Conservation (phyloP, 37 sponge, comb jelly and placozoan genomes). For the Halichondria panicea region DNA sequence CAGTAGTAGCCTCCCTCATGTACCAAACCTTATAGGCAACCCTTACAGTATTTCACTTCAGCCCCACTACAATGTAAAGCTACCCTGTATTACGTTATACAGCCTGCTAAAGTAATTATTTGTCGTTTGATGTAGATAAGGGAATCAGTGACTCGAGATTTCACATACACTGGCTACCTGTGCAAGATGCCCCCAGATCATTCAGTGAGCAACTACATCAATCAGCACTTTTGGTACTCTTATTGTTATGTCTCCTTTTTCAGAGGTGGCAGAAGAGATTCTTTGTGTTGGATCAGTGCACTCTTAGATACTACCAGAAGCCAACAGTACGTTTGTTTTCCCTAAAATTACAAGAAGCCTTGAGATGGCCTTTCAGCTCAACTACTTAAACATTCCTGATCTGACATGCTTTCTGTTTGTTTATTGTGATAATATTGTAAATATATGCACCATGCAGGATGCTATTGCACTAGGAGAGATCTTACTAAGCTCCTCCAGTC, state of each 20-base stretch:
- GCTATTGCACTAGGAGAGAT: constrained; percentile 75
- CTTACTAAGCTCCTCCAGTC: constrained; percentile 20
- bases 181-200: constrained; percentile 52
- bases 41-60: background rate
- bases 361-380: background rate
- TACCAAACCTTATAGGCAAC: background rate
- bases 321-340: constrained; percentile 51
- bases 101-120: background rate
- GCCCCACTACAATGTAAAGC: background rate
- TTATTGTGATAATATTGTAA: background rate
- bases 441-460: constrained; percentile 40
- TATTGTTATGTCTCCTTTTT: background rate
- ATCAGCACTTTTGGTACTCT: background rate
- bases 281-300: constrained; percentile 69
- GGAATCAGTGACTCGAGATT: constrained; percentile 24
- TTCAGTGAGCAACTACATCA: constrained; percentile 12
- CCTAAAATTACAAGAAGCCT: background rate
- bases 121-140: constrained; percentile 10
- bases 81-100: background rate
- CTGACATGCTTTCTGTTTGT: background rate
- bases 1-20: background rate
- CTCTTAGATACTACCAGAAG: constrained; percentile 53
- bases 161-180: constrained; percentile 39
- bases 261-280: constrained; percentile 77
- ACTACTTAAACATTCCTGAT: background rate